Evolutionary conservation across 2,113 vertebrate species (phyloP), one percentile per base, ranked within the genome.

Genomic region (Heterotis niloticus): DNA sequence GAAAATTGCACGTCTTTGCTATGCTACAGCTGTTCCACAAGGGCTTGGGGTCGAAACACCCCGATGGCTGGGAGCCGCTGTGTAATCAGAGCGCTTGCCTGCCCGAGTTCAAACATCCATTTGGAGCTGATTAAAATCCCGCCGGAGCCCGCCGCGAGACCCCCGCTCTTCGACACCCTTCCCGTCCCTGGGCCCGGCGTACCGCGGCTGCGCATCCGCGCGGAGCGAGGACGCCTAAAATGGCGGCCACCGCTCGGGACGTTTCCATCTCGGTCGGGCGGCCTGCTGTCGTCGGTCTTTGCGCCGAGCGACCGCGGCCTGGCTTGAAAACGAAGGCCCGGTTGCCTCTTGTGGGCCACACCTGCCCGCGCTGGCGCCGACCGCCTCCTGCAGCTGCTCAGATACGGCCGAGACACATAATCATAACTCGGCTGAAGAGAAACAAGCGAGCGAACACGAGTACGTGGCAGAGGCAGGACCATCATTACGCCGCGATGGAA

Each of bases 241-340:
- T 88, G 85, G 87, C 85, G 90, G 86, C 87, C 89, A 82, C 84
- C 76, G 81, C 90, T 91, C 96, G 95, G 94, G 93, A 92, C 85
- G 89, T 88, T 95, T 95, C 94, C 94, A 94, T 93, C 92, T 92
- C 92, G 96, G 95, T 96, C 95, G 96, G 92, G 94, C 91, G 96
- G 95, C 89, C 91, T 91, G 94, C 88, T 90, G 92, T 90, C 91
- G 93, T 85, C 82, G 91, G 90, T 87, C 89, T 87, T 84, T 88
- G 84, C 81, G 91, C 90, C 92, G 7, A 93, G 90, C 88, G 89
- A 89, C 86, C 85, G 90, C 82, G 87, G 34, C 34, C 34, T 7
- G 34, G 34, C 34, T 7, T 66, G 20, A 10, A 34, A 54, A 24
- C 13, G 34, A 54, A 23, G 20, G 1, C 10, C 24, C 28, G 57